These are phyloP conservation scores for Drosophila ficusphila DNA, from an alignment of 1,140 invertebrate species.

Conservation along the genomic window DNA sequence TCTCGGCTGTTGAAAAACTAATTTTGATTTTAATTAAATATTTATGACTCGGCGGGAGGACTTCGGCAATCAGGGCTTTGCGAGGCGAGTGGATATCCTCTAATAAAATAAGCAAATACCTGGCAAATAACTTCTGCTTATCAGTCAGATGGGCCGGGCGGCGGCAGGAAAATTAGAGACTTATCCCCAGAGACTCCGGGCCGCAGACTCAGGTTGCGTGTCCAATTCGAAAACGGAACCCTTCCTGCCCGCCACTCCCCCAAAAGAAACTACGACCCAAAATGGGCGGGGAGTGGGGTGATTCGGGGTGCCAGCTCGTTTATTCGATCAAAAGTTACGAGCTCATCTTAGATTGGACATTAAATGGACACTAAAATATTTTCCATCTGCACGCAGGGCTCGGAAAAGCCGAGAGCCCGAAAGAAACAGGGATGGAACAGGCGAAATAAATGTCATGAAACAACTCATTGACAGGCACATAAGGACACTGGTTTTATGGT, in stretches of 20 bases:
- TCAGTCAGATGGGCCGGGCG: slow-evolving; percentile 59
- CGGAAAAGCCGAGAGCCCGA: neutral
- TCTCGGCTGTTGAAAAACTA: slow-evolving; percentile 54
- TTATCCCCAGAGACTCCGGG: slow-evolving; percentile 74
- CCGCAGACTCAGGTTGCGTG: slow-evolving; percentile 60
- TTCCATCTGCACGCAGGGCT: slow-evolving; percentile 79
- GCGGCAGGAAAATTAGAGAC: slow-evolving; percentile 80
- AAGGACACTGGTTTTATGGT: slow-evolving; percentile 84
- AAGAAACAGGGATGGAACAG: slow-evolving; percentile 48
- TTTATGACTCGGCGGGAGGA: slow-evolving; percentile 49
- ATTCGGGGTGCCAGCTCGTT: slow-evolving; percentile 49
- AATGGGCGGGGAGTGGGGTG: slow-evolving; percentile 1
- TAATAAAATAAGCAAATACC: slow-evolving; percentile 80
- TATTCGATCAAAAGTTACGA: slow-evolving; percentile 84
- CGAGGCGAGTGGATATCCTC: slow-evolving; percentile 22
- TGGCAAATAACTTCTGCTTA: slow-evolving; percentile 82
- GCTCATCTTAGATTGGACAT: slow-evolving; percentile 84
- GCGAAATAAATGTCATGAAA: slow-evolving; percentile 84
- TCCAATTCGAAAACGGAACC: slow-evolving; percentile 31
- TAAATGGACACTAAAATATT: slow-evolving; percentile 84
- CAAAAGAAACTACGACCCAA: slow-evolving; percentile 30
- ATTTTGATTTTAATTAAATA: slow-evolving; percentile 82
- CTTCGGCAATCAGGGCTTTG: slow-evolving; percentile 6
- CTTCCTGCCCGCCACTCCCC: slow-evolving; percentile 10
- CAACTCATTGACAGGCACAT: slow-evolving; percentile 84